Conservation (phyloP, 2,888 invertebrate species). For the Epinotia demarniana region DNA sequence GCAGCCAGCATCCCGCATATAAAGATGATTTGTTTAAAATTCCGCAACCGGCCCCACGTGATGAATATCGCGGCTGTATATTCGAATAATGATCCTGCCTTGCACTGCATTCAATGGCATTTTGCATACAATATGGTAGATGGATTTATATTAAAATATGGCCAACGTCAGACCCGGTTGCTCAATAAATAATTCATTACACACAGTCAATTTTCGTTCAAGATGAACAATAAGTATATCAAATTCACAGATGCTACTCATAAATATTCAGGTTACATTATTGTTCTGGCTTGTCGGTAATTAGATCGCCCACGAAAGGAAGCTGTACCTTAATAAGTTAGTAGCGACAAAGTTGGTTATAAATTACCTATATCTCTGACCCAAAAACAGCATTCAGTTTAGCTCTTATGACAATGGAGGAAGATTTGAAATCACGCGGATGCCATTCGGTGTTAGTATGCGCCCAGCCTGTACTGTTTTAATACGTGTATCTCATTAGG, state of each 20-base stretch:
- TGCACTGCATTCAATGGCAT: constrained; percentile 83
- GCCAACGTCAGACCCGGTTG: constrained; percentile 81
- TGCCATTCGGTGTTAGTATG: constrained; percentile 12
- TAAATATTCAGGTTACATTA: constrained; percentile 82
- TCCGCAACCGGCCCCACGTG: constrained; percentile 73
- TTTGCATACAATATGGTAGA: constrained; percentile 85
- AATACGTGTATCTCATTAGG: constrained; percentile 67
- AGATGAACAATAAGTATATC: constrained; percentile 79
- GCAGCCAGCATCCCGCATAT: constrained; percentile 61
- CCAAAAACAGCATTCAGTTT: background rate
- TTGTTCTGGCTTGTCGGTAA: constrained; percentile 82
- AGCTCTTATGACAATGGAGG: background rate
- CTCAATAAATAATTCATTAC: constrained; percentile 83
- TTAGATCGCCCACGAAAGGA: constrained; percentile 82
- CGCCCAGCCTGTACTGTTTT: constrained; percentile 57
- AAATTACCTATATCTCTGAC: constrained; percentile 62
- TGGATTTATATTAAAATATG: constrained; percentile 85
- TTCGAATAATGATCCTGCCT: constrained; percentile 83
- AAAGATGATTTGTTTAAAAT: constrained; percentile 84
- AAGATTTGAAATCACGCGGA: background rate
- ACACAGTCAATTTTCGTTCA: constrained; percentile 80
- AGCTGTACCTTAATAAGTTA: constrained; percentile 72
- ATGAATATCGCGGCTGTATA: constrained; percentile 82
- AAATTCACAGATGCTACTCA: constrained; percentile 76
- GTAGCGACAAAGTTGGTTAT: constrained; percentile 76